Evolutionary conservation across 2,888 invertebrate genomes (phyloP).

Genomic region (Coecobrya sp.): DNA sequence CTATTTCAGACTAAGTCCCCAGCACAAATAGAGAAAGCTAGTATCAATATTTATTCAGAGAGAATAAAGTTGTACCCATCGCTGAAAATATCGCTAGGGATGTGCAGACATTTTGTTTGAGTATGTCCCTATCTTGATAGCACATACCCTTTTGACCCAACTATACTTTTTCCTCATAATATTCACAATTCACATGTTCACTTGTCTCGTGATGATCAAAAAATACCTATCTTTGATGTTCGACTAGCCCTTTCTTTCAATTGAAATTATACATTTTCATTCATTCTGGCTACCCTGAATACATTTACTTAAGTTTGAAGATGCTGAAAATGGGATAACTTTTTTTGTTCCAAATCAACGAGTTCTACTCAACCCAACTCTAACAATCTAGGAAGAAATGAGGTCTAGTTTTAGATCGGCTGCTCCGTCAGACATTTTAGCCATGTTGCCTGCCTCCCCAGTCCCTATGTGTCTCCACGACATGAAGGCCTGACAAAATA

Average conservation of each 20-base stretch:
- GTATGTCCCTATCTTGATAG: not conserved
- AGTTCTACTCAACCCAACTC: not conserved
- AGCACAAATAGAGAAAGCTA: not conserved
- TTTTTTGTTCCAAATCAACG: constrained; percentile 41
- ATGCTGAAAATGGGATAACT: not conserved
- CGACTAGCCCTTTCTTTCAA: not conserved
- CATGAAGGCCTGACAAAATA: not conserved
- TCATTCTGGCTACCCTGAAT: not conserved
- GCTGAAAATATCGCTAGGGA: not conserved
- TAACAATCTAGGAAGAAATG: not conserved
- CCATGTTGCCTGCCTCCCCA: not conserved
- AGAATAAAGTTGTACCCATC: not conserved
- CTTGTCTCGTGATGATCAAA: not conserved
- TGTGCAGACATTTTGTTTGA: not conserved
- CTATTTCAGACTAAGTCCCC: not conserved
- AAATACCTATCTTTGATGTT: not conserved
- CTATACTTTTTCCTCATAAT: not conserved
- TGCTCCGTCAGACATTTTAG: constrained; percentile 8
- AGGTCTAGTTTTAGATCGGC: not conserved
- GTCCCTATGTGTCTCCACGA: not conserved
- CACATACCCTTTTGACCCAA: not conserved
- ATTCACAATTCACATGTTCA: not conserved
- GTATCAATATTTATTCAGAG: constrained; percentile 32
- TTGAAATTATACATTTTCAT: constrained; percentile 3
- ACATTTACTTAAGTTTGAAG: not conserved